Evolutionary conservation across 1,140 invertebrate genomes (phyloP).

Genomic region (Cheumatopsyche charites): DNA sequence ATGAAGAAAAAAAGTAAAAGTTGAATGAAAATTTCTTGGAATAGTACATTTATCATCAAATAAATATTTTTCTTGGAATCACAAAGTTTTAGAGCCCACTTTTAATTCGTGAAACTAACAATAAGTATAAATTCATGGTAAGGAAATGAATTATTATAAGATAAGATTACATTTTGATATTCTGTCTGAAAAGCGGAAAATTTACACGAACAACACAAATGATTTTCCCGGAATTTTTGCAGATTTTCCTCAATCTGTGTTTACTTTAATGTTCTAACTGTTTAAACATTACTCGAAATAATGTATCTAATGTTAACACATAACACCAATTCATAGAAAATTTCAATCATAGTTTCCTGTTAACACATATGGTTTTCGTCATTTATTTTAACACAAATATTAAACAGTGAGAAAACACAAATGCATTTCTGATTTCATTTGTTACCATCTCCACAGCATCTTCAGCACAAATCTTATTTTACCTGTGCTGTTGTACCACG

Average conservation of each 20-base stretch:
- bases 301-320: no score
- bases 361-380: neutral
- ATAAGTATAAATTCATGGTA: no score
- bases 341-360: neutral
- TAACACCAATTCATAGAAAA: no score
- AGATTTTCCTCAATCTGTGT: no score
- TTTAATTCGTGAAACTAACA: no score
- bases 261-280: neutral
- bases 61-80: slow-evolving; percentile 9
- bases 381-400: neutral
- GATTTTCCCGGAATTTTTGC: no score
- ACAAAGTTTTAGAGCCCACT: neutral
- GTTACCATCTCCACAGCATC: neutral
- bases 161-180: no score
- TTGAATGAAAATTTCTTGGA: neutral
- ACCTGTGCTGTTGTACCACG: neutral
- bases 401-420: neutral
- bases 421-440: neutral
- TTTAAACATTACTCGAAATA: no score
- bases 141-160: no score
- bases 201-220: no score
- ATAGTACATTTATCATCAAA: neutral
- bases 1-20: slow-evolving; percentile 1
- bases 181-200: no score
- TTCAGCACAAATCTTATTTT: slow-evolving; percentile 16